These are phyloP conservation scores for Hormiphora californensis DNA, from an alignment of 37 sponge, comb jelly and placozoan genomes.

Conservation along the genomic window DNA sequence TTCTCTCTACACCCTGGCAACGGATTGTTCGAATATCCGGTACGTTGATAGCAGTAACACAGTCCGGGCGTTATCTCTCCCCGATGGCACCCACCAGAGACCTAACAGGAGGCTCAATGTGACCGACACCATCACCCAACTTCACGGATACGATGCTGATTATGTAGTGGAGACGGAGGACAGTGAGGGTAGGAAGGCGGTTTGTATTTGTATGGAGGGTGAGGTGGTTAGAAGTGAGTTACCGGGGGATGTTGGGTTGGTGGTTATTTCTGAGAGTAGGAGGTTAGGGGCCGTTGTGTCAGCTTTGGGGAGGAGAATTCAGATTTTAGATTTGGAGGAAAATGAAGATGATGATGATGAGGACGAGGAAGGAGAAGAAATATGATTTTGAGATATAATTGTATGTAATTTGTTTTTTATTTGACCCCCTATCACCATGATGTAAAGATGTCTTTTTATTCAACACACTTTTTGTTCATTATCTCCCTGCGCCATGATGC, in stretches of 20 bases:
- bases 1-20: neutral
- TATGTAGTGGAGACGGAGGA: neutral
- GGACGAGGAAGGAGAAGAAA: neutral
- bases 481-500: too few species aligned
- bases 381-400: neutral
- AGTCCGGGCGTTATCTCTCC: neutral
- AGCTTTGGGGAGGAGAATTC: conserved; percentile 23
- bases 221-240: conserved; percentile 24
- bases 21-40: neutral
- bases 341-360: neutral
- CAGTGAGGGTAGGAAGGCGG: neutral
- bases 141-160: conserved; percentile 20
- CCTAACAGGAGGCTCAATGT: neutral
- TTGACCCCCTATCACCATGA: neutral
- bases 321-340: conserved; percentile 45
- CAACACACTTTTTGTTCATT: too few species aligned
- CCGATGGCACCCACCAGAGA: neutral
- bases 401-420: neutral
- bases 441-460: too few species aligned
- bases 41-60: conserved; percentile 1
- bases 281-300: conserved; percentile 16
- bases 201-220: conserved; percentile 53
- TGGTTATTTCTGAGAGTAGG: conserved; percentile 28
- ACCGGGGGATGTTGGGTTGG: neutral
- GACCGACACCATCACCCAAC: neutral